Percentiles rank a stretch among this genome's conserved stretches.
These are phyloP conservation scores for Cavia aperea DNA, from an alignment of 2,113 vertebrate genomes.

Conservation along the genomic window DNA sequence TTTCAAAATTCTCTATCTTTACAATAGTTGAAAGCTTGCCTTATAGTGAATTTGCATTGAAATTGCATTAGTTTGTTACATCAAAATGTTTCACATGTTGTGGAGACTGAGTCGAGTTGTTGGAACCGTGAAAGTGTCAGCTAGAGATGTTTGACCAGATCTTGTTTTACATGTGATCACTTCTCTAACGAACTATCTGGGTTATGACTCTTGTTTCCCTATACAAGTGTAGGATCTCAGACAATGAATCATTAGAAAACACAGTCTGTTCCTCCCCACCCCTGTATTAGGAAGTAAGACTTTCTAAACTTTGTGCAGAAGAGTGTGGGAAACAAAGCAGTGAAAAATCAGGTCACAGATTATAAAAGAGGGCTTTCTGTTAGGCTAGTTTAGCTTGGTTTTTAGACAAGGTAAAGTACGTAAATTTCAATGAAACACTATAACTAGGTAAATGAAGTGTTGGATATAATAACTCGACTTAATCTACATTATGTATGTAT, in stretches of 20 bases:
- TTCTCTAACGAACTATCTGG: background rate
- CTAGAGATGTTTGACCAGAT: background rate
- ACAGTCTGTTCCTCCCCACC: too few species aligned
- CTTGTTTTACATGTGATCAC: slow-evolving; percentile 10
- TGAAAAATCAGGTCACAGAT: background rate
- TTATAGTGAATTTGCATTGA: background rate
- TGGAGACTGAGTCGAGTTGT: background rate
- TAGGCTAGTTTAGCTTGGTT: slow-evolving; percentile 1
- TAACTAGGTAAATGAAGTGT: background rate
- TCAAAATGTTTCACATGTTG: background rate
- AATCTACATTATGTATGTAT: background rate
- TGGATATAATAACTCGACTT: background rate
- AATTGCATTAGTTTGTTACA: slow-evolving; percentile 7
- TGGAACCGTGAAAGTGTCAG: background rate
- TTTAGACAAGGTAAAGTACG: background rate
- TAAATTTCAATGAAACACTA: background rate
- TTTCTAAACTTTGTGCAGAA: background rate
- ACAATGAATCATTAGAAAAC: background rate
- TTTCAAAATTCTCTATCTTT: background rate
- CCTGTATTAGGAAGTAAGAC: background rate
- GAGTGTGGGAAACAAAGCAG: background rate
- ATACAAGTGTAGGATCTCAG: background rate
- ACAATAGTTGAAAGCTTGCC: background rate
- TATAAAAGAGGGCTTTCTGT: background rate
- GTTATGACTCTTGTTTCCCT: background rate